Percentiles rank a stretch among this genome's conserved stretches.
Conservation (phyloP, 2,888 invertebrate genomes). For the Gerosis bhagava region DNA sequence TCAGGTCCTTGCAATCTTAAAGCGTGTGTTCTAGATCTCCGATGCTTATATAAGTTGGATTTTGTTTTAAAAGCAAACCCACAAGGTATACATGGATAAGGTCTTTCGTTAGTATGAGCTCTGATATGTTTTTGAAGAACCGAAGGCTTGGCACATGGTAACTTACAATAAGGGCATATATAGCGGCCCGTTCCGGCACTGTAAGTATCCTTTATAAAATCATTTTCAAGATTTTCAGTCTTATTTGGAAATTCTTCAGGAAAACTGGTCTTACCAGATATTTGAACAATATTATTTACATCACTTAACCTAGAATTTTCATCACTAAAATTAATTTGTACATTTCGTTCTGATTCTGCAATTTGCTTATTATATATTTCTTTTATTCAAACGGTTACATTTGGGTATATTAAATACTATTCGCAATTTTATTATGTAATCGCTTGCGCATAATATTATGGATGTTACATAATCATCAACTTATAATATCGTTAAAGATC, state of each 20-base stretch:
- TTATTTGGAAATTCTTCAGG: slow-evolving; percentile 79
- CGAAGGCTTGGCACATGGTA: slow-evolving; percentile 95
- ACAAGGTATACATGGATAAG: slow-evolving; percentile 94
- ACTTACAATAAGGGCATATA: slow-evolving; percentile 93
- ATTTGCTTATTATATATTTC: slow-evolving; percentile 50
- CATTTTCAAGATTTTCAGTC: slow-evolving; percentile 79
- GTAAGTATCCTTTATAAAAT: slow-evolving; percentile 74
- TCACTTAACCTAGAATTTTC: slow-evolving; percentile 72
- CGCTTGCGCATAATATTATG: too few relatives aligned
- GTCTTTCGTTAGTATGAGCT: slow-evolving; percentile 96
- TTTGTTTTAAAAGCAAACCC: slow-evolving; percentile 97
- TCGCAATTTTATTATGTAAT: too few relatives aligned
- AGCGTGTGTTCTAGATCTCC: slow-evolving; percentile 88
- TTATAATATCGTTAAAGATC: too few relatives aligned
- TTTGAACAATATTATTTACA: slow-evolving; percentile 75
- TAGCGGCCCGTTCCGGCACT: slow-evolving; percentile 85
- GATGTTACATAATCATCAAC: too few relatives aligned
- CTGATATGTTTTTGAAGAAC: slow-evolving; percentile 96
- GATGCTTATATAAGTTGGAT: slow-evolving; percentile 96
- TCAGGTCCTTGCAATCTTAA: slow-evolving; percentile 85
- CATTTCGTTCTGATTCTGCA: slow-evolving; percentile 66
- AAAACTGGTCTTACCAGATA: slow-evolving; percentile 79
- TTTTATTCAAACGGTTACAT: too few relatives aligned
- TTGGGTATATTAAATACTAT: too few relatives aligned
- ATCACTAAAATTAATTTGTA: slow-evolving; percentile 79